A percentile compares a stretch with the other conserved stretches of the same genome.
phyloP scores from a whole-genome alignment of 1,140 invertebrate species.

The Ostrea edulis region DNA sequence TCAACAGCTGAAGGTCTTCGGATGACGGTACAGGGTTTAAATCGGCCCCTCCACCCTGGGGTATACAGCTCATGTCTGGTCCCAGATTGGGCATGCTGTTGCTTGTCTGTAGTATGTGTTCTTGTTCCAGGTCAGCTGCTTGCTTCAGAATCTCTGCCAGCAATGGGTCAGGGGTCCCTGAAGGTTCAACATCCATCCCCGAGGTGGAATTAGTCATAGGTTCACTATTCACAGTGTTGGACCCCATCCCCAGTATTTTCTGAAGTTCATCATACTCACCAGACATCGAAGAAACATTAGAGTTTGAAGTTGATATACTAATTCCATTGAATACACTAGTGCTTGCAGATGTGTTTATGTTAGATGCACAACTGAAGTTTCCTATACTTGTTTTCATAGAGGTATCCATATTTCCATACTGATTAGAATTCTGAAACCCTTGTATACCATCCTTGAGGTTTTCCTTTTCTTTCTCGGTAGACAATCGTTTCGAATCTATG shows the following conservation, averaged over 20 bases:
- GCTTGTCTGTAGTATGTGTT: constrained; percentile 52
- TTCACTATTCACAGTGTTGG: background rate
- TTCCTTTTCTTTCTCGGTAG: constrained; percentile 25
- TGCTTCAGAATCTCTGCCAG: constrained; percentile 75
- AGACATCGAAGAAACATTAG: background rate
- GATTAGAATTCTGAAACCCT: background rate
- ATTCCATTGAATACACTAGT: constrained; percentile 22
- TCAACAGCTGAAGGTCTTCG: constrained; percentile 51
- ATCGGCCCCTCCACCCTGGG: background rate
- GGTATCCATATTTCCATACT: background rate
- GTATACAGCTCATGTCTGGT: background rate
- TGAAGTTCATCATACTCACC: constrained; percentile 29
- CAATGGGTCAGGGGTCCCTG: constrained; percentile 68
- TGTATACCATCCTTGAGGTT: constrained; percentile 9
- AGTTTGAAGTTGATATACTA: constrained; percentile 1
- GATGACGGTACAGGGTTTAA: background rate
- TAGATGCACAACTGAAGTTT: background rate
- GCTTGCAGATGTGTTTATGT: background rate
- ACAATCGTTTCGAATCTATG: constrained; percentile 43
- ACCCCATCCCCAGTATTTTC: constrained; percentile 11
- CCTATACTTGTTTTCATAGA: constrained; percentile 3
- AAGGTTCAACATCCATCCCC: constrained; percentile 33
- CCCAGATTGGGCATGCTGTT: constrained; percentile 1
- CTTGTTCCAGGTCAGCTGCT: constrained; percentile 74
- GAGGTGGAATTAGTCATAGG: background rate